phyloP scores from a whole-genome alignment of 2,888 invertebrate species.

The Tipula confusa region DNA sequence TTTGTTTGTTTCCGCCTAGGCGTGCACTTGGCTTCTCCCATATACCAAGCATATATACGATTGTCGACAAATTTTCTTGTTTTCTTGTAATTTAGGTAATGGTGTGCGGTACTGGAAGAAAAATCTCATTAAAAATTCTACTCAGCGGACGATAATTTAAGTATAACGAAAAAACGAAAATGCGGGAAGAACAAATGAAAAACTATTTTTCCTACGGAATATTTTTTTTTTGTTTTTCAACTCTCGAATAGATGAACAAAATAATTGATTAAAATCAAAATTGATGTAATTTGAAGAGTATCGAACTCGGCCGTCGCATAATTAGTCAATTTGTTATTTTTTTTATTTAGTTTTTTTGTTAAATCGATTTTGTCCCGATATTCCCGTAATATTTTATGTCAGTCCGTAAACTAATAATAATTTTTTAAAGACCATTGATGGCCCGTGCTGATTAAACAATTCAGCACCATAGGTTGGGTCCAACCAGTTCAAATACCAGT shows the following conservation, averaged over 20 bases:
- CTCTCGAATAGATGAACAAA: background rate
- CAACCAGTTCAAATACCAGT: too few relatives aligned
- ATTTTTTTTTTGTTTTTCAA: background rate
- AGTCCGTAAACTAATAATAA: too few relatives aligned
- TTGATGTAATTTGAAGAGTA: background rate
- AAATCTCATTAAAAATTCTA: constrained; percentile 3
- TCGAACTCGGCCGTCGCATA: background rate
- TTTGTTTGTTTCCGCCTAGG: too few relatives aligned
- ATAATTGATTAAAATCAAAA: constrained; percentile 6
- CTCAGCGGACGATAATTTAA: constrained; percentile 8
- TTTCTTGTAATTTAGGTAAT: background rate
- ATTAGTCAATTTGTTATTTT: background rate
- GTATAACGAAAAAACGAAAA: too few relatives aligned
- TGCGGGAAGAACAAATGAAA: background rate
- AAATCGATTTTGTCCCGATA: too few relatives aligned
- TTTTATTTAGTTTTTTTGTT: too few relatives aligned
- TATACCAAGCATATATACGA: background rate
- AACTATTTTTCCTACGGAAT: background rate
- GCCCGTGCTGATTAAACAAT: too few relatives aligned
- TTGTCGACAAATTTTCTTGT: background rate
- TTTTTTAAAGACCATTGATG: too few relatives aligned
- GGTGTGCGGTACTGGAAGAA: background rate
- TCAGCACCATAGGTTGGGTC: too few relatives aligned
- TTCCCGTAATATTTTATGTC: too few relatives aligned
- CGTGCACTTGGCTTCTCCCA: too few relatives aligned